Conservation (phyloP, 2,113 vertebrate species). For the Prietella phreatophila region DNA sequence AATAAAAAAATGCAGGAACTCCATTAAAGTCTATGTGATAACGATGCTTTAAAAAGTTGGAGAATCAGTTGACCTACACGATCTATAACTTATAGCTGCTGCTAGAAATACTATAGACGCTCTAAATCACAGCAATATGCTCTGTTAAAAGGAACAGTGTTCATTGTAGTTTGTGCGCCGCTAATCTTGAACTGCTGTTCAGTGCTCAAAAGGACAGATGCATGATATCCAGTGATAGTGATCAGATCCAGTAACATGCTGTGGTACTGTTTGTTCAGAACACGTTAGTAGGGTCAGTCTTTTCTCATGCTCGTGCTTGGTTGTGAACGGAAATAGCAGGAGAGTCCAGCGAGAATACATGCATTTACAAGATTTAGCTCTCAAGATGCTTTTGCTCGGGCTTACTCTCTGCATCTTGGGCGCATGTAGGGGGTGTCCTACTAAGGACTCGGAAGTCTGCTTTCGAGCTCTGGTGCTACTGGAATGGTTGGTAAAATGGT, state of each 20-base stretch:
- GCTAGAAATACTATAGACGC: background rate
- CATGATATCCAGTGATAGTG: background rate
- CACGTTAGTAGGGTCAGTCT: background rate
- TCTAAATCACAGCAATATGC: background rate
- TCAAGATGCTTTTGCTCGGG: background rate
- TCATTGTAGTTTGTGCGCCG: background rate
- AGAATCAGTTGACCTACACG: too few species aligned
- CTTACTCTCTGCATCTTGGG: background rate
- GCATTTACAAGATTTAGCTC: background rate
- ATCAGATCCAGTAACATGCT: background rate
- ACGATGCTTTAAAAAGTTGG: background rate
- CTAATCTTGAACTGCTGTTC: background rate
- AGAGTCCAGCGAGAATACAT: background rate
- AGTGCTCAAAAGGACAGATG: background rate
- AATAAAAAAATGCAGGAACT: background rate
- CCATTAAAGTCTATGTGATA: background rate
- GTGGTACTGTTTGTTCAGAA: background rate
- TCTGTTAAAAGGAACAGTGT: background rate
- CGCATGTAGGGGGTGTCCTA: background rate
- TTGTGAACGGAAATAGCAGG: background rate
- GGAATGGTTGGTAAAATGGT: background rate
- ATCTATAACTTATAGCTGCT: too few species aligned
- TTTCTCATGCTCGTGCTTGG: background rate
- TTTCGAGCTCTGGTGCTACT: background rate
- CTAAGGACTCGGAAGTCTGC: background rate